phyloP scores from a whole-genome alignment of 2,888 invertebrate species.

The Andrena marginata region DNA sequence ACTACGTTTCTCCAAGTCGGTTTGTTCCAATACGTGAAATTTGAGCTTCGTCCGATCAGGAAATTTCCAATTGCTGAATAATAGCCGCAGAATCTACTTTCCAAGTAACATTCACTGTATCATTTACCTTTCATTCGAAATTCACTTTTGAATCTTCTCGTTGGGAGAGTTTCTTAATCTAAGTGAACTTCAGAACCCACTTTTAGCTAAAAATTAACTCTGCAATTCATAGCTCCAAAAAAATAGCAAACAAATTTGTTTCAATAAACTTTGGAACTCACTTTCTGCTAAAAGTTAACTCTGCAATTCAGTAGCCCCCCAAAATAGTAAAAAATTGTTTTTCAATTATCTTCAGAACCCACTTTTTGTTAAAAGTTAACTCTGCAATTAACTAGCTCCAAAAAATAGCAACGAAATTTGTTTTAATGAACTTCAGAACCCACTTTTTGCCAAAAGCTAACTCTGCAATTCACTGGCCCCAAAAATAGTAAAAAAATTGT shows the following conservation, averaged over 20 bases:
- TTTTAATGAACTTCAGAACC: neutral
- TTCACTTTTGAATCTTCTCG: too few species aligned
- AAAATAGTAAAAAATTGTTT: neutral
- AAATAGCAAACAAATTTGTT: neutral
- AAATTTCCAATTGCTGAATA: neutral
- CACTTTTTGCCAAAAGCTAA: neutral
- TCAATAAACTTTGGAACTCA: neutral
- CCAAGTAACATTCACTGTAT: neutral
- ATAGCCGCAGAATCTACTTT: neutral
- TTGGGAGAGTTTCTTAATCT: too few species aligned
- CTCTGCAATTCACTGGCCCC: neutral
- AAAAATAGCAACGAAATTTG: too few species aligned
- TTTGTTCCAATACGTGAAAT: slow-evolving; percentile 1
- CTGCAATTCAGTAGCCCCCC: neutral
- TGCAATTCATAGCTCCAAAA: neutral
- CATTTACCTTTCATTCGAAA: neutral
- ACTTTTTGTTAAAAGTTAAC: neutral
- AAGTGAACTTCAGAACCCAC: too few species aligned
- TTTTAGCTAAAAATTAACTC: neutral
- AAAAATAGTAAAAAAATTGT: neutral
- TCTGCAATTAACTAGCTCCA: neutral
- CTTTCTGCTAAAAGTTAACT: neutral
- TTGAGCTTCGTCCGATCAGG: neutral
- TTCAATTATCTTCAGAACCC: neutral
- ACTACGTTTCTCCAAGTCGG: slow-evolving; percentile 12